Base-by-base conservation (phyloP, 2,113 vertebrate genomes). In the Bos javanicus region DNA sequence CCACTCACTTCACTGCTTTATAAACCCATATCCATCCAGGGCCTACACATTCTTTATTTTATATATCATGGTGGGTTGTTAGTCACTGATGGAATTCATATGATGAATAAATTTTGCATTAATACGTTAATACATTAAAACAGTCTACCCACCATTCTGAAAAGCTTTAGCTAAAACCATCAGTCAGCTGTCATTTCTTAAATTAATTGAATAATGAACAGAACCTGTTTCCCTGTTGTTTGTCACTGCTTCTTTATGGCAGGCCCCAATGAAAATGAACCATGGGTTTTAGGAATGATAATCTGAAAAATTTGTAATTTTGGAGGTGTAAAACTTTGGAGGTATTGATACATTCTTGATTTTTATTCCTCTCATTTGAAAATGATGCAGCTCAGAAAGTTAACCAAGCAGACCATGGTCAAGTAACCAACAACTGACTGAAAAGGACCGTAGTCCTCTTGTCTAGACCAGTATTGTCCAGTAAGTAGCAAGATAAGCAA, bases 31-130 rank as follows among this genome's bases (percentile, higher is more conserved):
- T 67, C 33, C 50, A 25, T 83, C 7, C 8, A 54, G 30, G 43
- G 5, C 39, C 64, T 85, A 60, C 15, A 26, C 76, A 30, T 46
- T 96, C 60, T 96, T 97, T 92, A 91, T 59, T 95, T 95, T 59
- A 82, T 78, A 48, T 48, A 36, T 91, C 78, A 78, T 90, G 56
- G 86, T 90, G 67, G 59, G 12, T 86, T 93, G 26, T 46, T 84
- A 36, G 52, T 88, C 17, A 56, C 21, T 54, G 54, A 74, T 80
- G 39, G 59, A 19, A 86, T 21, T 71, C 50, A n/a, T 59, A 9
- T 39, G 26, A 76, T 81, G 85, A 43, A 26, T 78, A 48, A 23
- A 14, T 76, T 84, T 94, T 7, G 26, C 13, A 23, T 84, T 56
- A 56, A 56, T 56, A 56, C 5, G 33, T 56, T 36, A 56, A 56